Evolutionary conservation across 2,888 invertebrate genomes (phyloP), one percentile per base, ranked within the genome.

Genomic region (Pollenia labialis): DNA sequence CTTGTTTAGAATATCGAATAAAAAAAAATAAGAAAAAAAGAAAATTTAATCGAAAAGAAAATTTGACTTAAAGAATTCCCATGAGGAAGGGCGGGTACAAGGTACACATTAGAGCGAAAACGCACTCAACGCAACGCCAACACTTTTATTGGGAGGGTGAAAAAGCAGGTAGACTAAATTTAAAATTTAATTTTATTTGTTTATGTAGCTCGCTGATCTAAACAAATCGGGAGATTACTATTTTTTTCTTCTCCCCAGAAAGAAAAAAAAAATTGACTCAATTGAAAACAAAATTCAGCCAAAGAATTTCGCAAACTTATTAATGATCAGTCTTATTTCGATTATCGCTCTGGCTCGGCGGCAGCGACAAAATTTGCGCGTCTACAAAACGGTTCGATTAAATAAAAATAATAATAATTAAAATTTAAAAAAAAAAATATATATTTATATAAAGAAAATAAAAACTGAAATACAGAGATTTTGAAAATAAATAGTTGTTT

Each of bases 291-390:
- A 84, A 32, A 84, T 77, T 84, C 81, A 81, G 86, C 72, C 71
- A 87, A 87, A 81, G 56, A 87, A 81, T 71, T 87, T 87, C 56
- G 87, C 87, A 81, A 81, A 84, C 76, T 52, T 75, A 69, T 81
- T 40, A 44, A 64, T 75, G 69, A 85, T 89, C 89, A 91, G 91
- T 91, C 90, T 90, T 89, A 81, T 89, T 90, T 90, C 91, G 91
- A 90, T 89, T 89, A 90, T 90, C 89, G 89, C 89, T 89, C 89
- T 90, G 85, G 89, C 86, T 89, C 89, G 89, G 90, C 89, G 88
- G 82, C 88, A 88, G 83, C 88, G 88, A 89, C 90, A 89, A 81
- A 71, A 87, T 72, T 77, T 82, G 68, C 75, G 40, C 77, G 76
- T 32, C 72, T 71, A 16, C n/a, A 54, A 68, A 81, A 85, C 62